Conservation (phyloP, 2,888 invertebrate genomes). For the Horisme vitalbata region DNA sequence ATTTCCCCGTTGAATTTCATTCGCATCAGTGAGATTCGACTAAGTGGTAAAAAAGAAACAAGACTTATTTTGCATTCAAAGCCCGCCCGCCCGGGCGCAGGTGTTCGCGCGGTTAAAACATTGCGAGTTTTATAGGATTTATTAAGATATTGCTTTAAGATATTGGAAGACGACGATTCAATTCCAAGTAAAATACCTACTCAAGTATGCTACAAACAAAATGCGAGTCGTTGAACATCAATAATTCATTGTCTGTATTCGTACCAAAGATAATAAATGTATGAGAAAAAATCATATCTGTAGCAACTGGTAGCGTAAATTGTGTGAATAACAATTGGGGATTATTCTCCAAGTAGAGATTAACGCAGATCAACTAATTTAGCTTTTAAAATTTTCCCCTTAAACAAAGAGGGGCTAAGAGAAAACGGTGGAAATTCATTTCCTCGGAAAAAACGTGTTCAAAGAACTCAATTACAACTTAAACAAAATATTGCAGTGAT, state of each 20-base stretch:
- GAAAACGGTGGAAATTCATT: conserved; percentile 51
- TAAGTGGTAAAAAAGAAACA: conserved; percentile 82
- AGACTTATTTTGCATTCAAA: conserved; percentile 80
- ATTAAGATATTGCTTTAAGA: conserved; percentile 73
- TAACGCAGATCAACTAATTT: conserved; percentile 1
- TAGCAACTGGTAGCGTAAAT: not conserved
- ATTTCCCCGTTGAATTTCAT: conserved; percentile 70
- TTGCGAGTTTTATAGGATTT: conserved; percentile 80
- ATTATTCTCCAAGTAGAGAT: not conserved
- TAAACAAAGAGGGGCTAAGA: conserved; percentile 14
- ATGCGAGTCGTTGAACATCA: not conserved
- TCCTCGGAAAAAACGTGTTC: conserved; percentile 70
- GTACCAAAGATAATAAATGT: not conserved
- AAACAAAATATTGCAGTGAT: conserved; percentile 76
- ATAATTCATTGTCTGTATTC: not conserved
- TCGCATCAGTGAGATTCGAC: conserved; percentile 64
- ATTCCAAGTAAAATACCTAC: conserved; percentile 34
- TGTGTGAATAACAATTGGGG: conserved; percentile 16
- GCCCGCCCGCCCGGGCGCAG: conserved; percentile 70
- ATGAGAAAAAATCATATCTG: not conserved
- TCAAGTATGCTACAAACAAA: not conserved
- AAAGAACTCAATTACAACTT: conserved; percentile 78
- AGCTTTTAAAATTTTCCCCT: conserved; percentile 8
- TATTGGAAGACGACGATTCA: conserved; percentile 65
- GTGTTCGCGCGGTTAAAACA: conserved; percentile 76